These are phyloP conservation scores for Gambusia affinis DNA, from an alignment of 2,113 vertebrate species.

Conservation along the genomic window DNA sequence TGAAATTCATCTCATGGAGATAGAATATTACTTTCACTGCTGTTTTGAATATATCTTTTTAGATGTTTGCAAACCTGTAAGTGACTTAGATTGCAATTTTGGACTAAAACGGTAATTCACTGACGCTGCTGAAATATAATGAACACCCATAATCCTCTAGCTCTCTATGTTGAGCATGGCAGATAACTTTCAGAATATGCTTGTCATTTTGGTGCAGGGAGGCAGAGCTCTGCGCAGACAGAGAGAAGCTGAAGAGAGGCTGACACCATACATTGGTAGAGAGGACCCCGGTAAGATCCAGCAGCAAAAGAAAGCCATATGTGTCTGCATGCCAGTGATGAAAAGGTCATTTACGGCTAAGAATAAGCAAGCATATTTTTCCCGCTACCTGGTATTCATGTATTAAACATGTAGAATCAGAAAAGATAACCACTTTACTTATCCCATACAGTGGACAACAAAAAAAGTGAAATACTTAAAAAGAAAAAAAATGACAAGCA, in stretches of 20 bases:
- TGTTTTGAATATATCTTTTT: background rate
- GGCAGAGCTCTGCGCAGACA: constrained; percentile 75
- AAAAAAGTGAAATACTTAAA: background rate
- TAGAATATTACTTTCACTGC: background rate
- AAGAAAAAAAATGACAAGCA: background rate
- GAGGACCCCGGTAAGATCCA: constrained; percentile 71
- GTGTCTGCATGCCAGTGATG: background rate
- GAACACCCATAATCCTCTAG: background rate
- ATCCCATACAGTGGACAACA: too few species aligned
- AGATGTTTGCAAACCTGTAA: background rate
- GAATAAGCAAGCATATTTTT: background rate
- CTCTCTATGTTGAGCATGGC: background rate
- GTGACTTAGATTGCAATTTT: background rate
- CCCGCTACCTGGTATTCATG: too few species aligned
- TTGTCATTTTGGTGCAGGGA: constrained; percentile 58
- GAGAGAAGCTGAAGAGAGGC: constrained; percentile 71
- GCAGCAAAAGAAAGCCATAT: background rate
- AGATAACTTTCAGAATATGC: constrained; percentile 10
- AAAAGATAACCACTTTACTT: too few species aligned
- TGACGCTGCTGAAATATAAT: constrained; percentile 3
- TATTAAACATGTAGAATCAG: too few species aligned
- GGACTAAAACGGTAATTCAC: background rate
- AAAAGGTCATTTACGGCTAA: background rate
- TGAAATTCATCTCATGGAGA: background rate
- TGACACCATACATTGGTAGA: constrained; percentile 78